phyloP scores from a whole-genome alignment of 2,797 vertebrate genomes.

The Enteromius afrohamiltoni region DNA sequence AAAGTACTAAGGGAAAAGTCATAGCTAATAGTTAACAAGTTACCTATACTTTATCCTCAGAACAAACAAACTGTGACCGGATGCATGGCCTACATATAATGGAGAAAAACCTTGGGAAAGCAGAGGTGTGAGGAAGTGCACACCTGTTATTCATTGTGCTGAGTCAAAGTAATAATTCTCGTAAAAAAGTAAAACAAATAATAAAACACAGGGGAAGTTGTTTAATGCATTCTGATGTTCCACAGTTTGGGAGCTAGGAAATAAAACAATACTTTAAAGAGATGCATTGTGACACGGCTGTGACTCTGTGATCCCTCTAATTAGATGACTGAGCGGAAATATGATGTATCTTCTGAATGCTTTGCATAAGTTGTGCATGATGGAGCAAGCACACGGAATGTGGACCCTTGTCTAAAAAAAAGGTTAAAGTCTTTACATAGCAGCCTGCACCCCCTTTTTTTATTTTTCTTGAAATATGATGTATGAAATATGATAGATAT shows the following conservation, averaged over 20 bases:
- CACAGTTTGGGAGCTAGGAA: not conserved
- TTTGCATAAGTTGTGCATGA: not conserved
- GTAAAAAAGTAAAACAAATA: not conserved
- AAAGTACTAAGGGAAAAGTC: no score
- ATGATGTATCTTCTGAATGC: not conserved
- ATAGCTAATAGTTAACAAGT: no score
- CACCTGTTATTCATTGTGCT: conserved; percentile 1
- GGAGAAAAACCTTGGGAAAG: not conserved
- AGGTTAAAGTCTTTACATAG: not conserved
- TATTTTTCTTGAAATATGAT: conserved; percentile 13
- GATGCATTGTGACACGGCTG: conserved; percentile 4
- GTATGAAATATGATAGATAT: conserved; percentile 30
- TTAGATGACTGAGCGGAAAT: not conserved
- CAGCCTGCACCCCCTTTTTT: not conserved
- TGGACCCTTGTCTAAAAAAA: not conserved
- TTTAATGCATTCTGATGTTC: not conserved
- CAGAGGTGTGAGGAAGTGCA: not conserved
- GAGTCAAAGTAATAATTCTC: not conserved
- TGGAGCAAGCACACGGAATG: conserved; percentile 15
- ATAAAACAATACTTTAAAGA: not conserved
- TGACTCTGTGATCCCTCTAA: not conserved
- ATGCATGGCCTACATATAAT: conserved; percentile 2
- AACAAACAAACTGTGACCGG: not conserved
- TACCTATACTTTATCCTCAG: no score
- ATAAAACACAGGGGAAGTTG: not conserved